Evolutionary conservation across 2,113 vertebrate species (phyloP).

Genomic region (Neodon shergylaensis): DNA sequence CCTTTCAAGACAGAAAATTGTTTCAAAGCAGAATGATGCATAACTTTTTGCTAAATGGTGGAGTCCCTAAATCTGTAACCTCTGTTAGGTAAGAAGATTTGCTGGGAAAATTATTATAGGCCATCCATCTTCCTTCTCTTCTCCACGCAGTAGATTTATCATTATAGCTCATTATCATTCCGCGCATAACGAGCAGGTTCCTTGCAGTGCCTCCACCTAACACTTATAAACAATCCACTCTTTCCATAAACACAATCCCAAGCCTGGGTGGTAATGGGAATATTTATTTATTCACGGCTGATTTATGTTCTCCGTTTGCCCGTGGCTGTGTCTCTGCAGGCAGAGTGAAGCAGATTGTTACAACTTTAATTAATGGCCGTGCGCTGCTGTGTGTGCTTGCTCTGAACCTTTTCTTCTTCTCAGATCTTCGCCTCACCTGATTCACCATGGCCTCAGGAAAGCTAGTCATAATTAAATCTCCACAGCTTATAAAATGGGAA

Average conservation of each 20-base stretch:
- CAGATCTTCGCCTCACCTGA: conserved; percentile 24
- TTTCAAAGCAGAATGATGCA: conserved; percentile 16
- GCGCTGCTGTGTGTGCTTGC: background rate
- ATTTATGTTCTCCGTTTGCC: conserved; percentile 61
- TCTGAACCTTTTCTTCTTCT: background rate
- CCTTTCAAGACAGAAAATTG: background rate
- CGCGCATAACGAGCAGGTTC: background rate
- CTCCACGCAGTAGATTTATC: conserved; percentile 33
- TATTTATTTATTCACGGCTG: conserved; percentile 66
- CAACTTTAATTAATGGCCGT: conserved; percentile 59
- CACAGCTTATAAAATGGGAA: background rate
- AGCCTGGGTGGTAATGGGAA: conserved; percentile 24
- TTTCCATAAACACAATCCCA: conserved; percentile 6
- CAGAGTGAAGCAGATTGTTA: conserved; percentile 27
- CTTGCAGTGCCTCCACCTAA: conserved; percentile 1
- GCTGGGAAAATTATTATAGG: conserved; percentile 8
- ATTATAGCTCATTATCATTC: conserved; percentile 3
- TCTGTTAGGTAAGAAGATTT: conserved; percentile 14
- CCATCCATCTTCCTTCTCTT: conserved; percentile 29
- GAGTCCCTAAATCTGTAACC: conserved; percentile 20
- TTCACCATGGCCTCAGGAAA: conserved; percentile 29
- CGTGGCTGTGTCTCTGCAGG: conserved; percentile 6
- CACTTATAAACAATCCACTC: conserved; percentile 11
- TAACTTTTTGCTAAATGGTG: background rate
- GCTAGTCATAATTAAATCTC: conserved; percentile 63